Base-by-base conservation (phyloP, 2,113 vertebrate species). In the Anarrhichthys ocellatus region DNA sequence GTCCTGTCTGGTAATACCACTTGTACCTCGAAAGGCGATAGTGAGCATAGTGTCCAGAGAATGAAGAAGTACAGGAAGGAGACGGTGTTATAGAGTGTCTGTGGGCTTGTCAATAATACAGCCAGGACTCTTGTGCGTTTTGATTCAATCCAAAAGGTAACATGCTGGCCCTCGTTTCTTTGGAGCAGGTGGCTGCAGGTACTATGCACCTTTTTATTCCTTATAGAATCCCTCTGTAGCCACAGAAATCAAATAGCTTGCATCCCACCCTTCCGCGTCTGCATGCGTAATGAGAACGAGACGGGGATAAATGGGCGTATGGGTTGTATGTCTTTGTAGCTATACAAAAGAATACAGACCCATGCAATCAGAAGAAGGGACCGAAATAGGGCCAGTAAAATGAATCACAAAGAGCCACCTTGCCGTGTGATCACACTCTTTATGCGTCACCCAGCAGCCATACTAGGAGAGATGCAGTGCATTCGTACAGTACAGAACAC, bases 291-390 rank as follows among this genome's bases (percentile, higher is more conserved):
- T 48, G 62, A 58, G 38, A 70, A 2, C 9, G 27, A 22, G 54
- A 14, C 5, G 5, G 15, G 1, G 36, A 9, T 32, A n/a, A 65
- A 77, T 56, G 69, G 22, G 38, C 59, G 68, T 29, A 62, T 48
- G 11, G 2, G 69, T 42, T 13, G 42, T 32, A 46, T 71, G 2
- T 34, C 69, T 74, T 71, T 81, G 58, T 71, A 40, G 50, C 36
- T 64, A n/a, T 32, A 61, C 67, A 48, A 56, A 74, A 69, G 27
- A 17, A 1, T 54, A 2, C 4, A 29, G 52, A 2, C 4, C 29
- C 9, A 15, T 73, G 73, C 29, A 44, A 70, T 81, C 78, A 58
- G 75, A 64, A 73, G 32, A 79, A 6, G 29, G 59, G 59, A 11
- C 46, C 13, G 52, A 67, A 82, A 68, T 29, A 40, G 18, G 68